Conservation (phyloP, 2,797 vertebrate species). For the Halcyon smyrnensis region DNA sequence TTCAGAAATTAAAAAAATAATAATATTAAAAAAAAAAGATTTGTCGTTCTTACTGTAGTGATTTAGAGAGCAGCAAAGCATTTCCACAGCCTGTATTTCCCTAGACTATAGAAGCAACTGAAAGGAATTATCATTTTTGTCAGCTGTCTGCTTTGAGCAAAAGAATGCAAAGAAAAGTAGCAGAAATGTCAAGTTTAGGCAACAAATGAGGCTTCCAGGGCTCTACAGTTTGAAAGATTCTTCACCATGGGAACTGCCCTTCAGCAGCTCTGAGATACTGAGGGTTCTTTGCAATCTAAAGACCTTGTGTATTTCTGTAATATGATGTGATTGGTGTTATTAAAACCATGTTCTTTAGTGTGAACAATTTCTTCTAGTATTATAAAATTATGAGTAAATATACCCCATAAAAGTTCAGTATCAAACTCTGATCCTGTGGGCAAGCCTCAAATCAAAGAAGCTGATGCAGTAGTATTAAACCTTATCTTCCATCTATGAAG, state of each 20-base stretch:
- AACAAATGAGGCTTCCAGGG: background rate
- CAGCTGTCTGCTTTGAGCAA: conserved; percentile 1
- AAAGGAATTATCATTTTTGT: conserved; percentile 14
- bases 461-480: background rate
- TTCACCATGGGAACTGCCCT: background rate
- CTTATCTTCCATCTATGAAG: background rate
- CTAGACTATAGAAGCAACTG: background rate
- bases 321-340: background rate
- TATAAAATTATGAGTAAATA: background rate
- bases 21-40: no score
- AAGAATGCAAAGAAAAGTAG: background rate
- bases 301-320: background rate
- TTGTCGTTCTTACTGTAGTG: background rate
- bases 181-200: background rate
- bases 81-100: background rate
- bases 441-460: background rate
- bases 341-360: background rate
- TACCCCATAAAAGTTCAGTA: background rate
- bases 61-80: background rate
- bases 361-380: background rate
- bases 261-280: background rate
- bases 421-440: background rate
- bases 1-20: background rate
- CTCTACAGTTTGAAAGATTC: background rate
- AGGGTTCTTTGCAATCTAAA: background rate